These are phyloP conservation scores for Orussus abietinus DNA, from an alignment of 1,140 invertebrate genomes.

Conservation along the genomic window DNA sequence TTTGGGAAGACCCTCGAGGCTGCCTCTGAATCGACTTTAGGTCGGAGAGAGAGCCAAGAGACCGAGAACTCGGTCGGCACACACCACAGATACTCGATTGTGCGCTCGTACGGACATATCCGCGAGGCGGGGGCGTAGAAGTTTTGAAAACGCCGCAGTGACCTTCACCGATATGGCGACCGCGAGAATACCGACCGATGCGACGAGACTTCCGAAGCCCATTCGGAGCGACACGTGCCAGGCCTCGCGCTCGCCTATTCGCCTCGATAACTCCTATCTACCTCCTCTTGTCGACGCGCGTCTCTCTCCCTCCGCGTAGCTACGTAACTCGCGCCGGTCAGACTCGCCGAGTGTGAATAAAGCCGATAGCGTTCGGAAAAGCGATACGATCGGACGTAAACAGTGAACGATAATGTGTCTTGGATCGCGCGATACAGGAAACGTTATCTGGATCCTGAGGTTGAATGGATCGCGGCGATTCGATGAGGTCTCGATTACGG, in stretches of 20 bases:
- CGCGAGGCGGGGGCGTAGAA: background rate
- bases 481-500: no score
- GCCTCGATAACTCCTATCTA: background rate
- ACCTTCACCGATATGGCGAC: background rate
- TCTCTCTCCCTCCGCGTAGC: background rate
- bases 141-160: background rate
- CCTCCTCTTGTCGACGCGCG: no score
- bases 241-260: no score
- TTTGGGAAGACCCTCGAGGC: background rate
- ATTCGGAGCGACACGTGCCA: no score
- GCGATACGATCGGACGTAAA: no score
- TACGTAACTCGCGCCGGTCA: background rate
- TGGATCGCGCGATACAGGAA: no score
- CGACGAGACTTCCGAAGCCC: background rate
- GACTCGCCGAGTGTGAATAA: background rate
- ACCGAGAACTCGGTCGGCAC: background rate
- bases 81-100: background rate
- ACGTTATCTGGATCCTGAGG: no score
- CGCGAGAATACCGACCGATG: background rate
- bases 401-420: no score
- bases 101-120: background rate
- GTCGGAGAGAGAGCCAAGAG: background rate
- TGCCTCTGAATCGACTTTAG: background rate
- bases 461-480: no score
- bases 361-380: no score